Percentiles rank a stretch among this genome's conserved stretches.
Evolutionary conservation across 2,113 vertebrate species (phyloP).

Genomic region (Aplodontia rufa): DNA sequence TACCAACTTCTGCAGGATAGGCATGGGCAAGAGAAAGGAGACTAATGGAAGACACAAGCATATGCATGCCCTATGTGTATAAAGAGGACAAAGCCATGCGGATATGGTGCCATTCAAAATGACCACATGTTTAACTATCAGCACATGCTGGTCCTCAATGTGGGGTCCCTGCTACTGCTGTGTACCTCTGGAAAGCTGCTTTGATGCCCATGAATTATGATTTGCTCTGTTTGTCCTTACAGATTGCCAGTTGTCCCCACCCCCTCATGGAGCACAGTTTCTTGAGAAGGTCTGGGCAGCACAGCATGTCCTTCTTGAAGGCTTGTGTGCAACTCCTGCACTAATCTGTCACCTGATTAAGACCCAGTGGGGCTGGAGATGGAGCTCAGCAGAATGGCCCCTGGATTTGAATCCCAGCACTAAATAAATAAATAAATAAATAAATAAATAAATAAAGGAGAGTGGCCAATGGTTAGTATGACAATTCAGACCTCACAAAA

Average conservation of each 20-base stretch:
- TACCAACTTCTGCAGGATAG: background rate
- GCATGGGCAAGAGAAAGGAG: background rate
- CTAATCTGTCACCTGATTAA: background rate
- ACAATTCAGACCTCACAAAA: background rate
- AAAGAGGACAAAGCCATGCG: background rate
- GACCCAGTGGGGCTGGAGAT: background rate
- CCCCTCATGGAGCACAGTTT: background rate
- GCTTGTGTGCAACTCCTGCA: background rate
- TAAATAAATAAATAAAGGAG: background rate
- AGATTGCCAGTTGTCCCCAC: background rate
- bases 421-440: no score
- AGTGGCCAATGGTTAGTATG: background rate
- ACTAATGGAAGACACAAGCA: background rate
- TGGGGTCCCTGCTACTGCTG: fast-evolving
- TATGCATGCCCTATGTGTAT: fast-evolving
- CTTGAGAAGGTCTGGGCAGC: background rate
- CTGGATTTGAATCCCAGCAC: background rate
- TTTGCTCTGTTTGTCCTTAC: background rate
- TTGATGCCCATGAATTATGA: background rate
- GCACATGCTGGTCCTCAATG: fast-evolving
- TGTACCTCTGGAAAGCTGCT: background rate
- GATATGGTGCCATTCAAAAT: background rate
- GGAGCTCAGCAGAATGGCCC: background rate
- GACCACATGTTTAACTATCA: background rate
- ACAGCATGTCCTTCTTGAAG: slow-evolving; percentile 11